A percentile compares a stretch with the other conserved stretches of the same genome.
phyloP scores from a whole-genome alignment of 1,140 invertebrate genomes.

The Ridgeia piscesae region DNA sequence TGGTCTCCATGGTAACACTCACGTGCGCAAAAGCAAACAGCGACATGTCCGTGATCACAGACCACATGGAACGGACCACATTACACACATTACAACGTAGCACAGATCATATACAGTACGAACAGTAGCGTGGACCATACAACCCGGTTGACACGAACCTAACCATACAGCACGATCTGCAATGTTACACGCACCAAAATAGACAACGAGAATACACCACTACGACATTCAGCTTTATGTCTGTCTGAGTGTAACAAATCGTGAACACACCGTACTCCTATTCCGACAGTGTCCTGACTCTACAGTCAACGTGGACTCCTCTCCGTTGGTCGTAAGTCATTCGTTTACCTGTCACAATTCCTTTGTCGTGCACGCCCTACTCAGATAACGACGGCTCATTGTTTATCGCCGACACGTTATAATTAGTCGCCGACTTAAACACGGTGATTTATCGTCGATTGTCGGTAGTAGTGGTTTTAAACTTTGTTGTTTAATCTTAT shows the following conservation, averaged over 20 bases:
- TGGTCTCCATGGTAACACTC: background rate
- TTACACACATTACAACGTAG: no score
- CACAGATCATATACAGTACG: no score
- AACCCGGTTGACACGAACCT: no score
- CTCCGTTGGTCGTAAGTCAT: background rate
- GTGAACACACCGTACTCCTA: background rate
- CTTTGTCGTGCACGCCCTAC: background rate
- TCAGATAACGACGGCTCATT: background rate
- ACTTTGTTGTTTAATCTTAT: background rate
- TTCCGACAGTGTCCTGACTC: background rate
- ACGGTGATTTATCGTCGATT: background rate
- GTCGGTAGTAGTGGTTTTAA: background rate
- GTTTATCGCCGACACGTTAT: background rate
- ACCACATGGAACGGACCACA: background rate
- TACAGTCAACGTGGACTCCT: background rate
- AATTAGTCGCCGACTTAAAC: background rate
- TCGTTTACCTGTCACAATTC: background rate
- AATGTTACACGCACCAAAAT: no score
- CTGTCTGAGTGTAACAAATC: background rate
- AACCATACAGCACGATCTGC: no score
- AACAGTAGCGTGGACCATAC: no score
- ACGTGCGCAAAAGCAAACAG: background rate
- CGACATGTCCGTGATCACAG: background rate
- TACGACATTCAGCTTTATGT: background rate
- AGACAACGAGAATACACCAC: background rate